Base-by-base conservation (phyloP, 1,140 invertebrate genomes). In the Cylas formicarius region DNA sequence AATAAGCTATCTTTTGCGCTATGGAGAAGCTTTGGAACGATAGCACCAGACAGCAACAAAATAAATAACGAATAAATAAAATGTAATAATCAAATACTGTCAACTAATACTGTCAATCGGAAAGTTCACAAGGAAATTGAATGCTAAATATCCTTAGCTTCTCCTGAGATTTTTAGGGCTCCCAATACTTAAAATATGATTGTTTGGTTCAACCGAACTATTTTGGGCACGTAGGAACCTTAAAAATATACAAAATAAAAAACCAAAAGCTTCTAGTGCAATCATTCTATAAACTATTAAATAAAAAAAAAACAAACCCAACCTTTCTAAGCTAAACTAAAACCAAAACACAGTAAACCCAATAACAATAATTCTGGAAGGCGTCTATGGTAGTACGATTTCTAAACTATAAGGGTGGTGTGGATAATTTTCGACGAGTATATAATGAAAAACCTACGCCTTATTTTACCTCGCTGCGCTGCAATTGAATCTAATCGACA, bases 11-110 rank as follows among this genome's bases (percentile, higher is more conserved):
- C n/a, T n/a, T 19, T 9, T 8, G 22, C 13, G 31, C 41, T 57
- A 61, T 56, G 57, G 60, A 62, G 60, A 63, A 63, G 58, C 61
- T 58, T 57, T 41, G 48, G 59, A 63, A 61, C 56, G 55, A 58
- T 47, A 60, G 57, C 57, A 57, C 50, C 35, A 55, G 52, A n/a
- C n/a, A 57, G 55, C 44, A 56, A 40, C 38, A 17, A 11, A 22
- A 4, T 24, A 27, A 43, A 24, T 40, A 40, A 40, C 27, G 28
- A 36, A 18, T 26, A 13, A 44, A 43, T 22, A 14, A 29, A 42
- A 46, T 31, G 13, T 36, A 48, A 38, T 46, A 44, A 53, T 33
- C 19, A 39, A 32, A 19, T 35, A 19, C 13, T n/a, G 41, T 6
- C 6, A 38, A 37, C 19, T 52, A 49, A 54, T 50, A 55, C 43